Evolutionary conservation across 2,888 invertebrate genomes (phyloP).

Genomic region (Rhingia rostrata): DNA sequence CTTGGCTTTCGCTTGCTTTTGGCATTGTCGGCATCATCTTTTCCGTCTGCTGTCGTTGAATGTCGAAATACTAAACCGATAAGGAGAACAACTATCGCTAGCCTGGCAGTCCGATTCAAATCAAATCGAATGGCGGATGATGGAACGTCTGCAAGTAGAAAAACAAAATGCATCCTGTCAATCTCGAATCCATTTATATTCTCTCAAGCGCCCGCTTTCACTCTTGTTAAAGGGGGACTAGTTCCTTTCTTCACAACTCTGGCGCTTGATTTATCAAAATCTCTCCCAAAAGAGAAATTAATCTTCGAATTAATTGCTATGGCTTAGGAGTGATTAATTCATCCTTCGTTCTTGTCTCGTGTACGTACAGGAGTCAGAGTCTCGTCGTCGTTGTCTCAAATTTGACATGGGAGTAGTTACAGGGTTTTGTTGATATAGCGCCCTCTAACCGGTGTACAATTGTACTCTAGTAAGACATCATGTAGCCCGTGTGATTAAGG

Average conservation of each 20-base stretch:
- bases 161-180: slow-evolving; percentile 62
- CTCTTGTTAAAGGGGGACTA: neutral
- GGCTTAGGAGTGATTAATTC: slow-evolving; percentile 72
- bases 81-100: slow-evolving; percentile 51
- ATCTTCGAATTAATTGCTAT: slow-evolving; percentile 80
- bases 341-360: slow-evolving; percentile 42
- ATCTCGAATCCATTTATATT: slow-evolving; percentile 44
- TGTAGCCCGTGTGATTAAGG: slow-evolving; percentile 64
- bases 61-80: slow-evolving; percentile 47
- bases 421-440: slow-evolving; percentile 30
- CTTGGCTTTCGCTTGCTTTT: neutral
- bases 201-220: neutral
- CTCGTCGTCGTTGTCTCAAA: slow-evolving; percentile 25
- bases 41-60: slow-evolving; percentile 26
- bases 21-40: neutral
- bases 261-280: slow-evolving; percentile 71
- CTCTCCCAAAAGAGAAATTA: slow-evolving; percentile 80
- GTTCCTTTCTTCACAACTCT: slow-evolving; percentile 42
- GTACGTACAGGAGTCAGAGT: neutral
- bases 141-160: slow-evolving; percentile 61
- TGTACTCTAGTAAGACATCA: slow-evolving; percentile 63
- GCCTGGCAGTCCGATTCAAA: slow-evolving; percentile 50
- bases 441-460: slow-evolving; percentile 40
- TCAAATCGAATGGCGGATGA: slow-evolving; percentile 58
- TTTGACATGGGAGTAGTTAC: slow-evolving; percentile 44